Evolutionary conservation across 2,113 vertebrate genomes (phyloP).

Genomic region (Motacilla alba): DNA sequence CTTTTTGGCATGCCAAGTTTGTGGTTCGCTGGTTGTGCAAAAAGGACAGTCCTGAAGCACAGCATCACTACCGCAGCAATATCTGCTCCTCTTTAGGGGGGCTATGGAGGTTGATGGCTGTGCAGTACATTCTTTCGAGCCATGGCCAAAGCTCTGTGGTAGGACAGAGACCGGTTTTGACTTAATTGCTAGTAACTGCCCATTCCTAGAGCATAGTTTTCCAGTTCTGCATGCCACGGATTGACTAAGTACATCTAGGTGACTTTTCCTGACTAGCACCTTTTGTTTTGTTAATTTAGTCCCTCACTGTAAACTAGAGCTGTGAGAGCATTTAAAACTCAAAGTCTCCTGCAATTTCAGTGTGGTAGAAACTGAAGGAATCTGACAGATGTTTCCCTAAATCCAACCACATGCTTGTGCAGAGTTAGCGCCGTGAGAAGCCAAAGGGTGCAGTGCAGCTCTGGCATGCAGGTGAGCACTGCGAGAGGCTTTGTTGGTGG

Average conservation of each 20-base stretch:
- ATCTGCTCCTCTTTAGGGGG: not conserved
- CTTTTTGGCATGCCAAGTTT: not conserved
- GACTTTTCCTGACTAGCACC: not conserved
- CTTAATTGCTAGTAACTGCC: not conserved
- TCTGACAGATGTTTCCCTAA: not conserved
- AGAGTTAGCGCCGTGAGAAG: accelerated
- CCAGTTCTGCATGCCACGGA: accelerated
- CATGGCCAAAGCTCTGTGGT: not conserved
- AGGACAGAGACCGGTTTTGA: not conserved
- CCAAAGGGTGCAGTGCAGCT: no score
- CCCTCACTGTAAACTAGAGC: not conserved
- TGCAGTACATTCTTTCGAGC: not conserved
- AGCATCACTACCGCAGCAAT: not conserved
- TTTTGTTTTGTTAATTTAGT: not conserved
- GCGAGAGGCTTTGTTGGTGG: not conserved
- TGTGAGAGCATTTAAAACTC: not conserved
- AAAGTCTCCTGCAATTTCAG: not conserved
- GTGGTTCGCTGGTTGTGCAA: not conserved
- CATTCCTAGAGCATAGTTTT: not conserved
- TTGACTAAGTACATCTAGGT: no score
- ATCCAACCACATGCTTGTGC: not conserved
- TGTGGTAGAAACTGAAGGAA: not conserved
- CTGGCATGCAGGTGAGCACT: not conserved
- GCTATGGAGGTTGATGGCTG: accelerated
- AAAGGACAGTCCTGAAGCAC: not conserved